Percentiles rank a stretch among this genome's conserved stretches.
These are phyloP conservation scores for Bradypus variegatus DNA, from an alignment of 2,797 vertebrate genomes.

Conservation along the genomic window DNA sequence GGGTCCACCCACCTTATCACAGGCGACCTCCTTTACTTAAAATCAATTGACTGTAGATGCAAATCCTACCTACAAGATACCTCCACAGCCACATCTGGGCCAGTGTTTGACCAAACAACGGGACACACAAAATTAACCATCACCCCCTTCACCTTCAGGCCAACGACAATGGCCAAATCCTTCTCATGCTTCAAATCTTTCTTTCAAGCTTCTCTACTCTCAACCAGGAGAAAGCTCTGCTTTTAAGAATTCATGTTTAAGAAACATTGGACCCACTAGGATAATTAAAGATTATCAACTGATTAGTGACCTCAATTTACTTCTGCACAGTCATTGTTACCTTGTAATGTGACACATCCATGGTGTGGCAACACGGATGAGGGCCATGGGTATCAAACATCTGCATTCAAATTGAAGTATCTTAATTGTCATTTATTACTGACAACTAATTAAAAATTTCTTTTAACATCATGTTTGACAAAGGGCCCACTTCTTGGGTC, in stretches of 20 bases:
- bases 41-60: too few species aligned
- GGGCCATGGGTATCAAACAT: background rate
- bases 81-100: too few species aligned
- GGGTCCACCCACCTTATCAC: too few species aligned
- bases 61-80: too few species aligned
- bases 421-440: background rate
- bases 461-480: background rate
- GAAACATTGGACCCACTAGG: too few species aligned
- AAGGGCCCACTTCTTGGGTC: background rate
- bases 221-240: background rate
- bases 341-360: accelerated
- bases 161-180: too few species aligned
- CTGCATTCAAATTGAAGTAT: background rate
- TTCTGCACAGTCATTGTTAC: background rate
- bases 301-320: background rate
- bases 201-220: too few species aligned
- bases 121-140: too few species aligned
- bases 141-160: background rate
- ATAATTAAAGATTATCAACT: background rate
- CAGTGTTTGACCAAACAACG: too few species aligned
- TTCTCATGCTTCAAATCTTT: background rate
- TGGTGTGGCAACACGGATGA: background rate
- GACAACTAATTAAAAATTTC: background rate
- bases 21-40: too few species aligned
- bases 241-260: background rate